Base-by-base conservation (phyloP, 1,140 invertebrate genomes). In the Parasteatoda tepidariorum region DNA sequence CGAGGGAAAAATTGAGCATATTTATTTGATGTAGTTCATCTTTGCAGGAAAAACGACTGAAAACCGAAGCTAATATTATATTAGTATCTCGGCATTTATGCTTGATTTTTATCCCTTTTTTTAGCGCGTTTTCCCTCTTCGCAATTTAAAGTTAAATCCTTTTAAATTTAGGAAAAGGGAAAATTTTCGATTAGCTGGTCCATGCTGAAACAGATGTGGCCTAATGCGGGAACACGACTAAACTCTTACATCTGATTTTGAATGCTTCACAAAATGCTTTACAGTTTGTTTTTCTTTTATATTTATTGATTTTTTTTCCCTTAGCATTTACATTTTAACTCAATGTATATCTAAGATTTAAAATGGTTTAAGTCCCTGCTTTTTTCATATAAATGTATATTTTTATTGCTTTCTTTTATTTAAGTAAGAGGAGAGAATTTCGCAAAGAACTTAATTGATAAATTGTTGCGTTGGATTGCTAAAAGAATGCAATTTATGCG, bases 11-110 rank as follows among this genome's bases (percentile, higher is more conserved):
- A 82, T 74, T 66, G 81, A 83, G 81, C 68, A 73, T 83, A 64
- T 74, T 74, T 83, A 83, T 83, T 74, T 83, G 70, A 83, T 74
- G 81, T 83, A 73, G 81, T 74, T 83, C 78, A 74, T 73, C 68
- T 73, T 41, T 75, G 24, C 18, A 31, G 18, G n/a, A 22, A 34
- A 70, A 62, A 18, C 38, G 33, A 48, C 55, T 31, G 11, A 48
- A 11, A 33, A 66, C 59, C 33, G 78, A 33, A 55, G 38, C 81
- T 66, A 83, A 83, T 83, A 83, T 83, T 74, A 83, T 83, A 83
- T 83, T 83, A 83, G 81, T 74, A 55, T 74, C 68, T 74, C 41
- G 38, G 59, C 81, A 33, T 83, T 83, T 83, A 73, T 55, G 61
- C 54, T 71, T 71, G 66, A 71, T 82, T 82, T 71, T 79, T 33